Percentiles rank a stretch among this genome's conserved stretches.
Conservation (phyloP, 2,888 invertebrate species). For the Andrena camellia region DNA sequence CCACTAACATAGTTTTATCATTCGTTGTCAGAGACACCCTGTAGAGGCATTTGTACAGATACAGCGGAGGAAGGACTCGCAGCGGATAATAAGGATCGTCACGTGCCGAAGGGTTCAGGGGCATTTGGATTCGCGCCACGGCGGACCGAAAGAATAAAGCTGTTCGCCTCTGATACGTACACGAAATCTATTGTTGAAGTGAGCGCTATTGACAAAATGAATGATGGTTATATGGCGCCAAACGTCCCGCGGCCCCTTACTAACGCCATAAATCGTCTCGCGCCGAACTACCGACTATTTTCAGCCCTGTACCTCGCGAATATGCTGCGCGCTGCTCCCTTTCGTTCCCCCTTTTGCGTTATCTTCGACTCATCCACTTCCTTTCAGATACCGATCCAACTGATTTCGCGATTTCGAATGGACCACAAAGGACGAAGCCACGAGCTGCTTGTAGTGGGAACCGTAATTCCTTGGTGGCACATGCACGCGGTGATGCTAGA, state of each 20-base stretch:
- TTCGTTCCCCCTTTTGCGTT: slow-evolving; percentile 43
- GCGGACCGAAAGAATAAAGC: slow-evolving; percentile 79
- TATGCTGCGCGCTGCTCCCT: slow-evolving; percentile 56
- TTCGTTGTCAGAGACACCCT: slow-evolving; percentile 5
- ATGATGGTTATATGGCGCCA: slow-evolving; percentile 81
- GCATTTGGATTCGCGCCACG: slow-evolving; percentile 78
- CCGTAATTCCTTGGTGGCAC: background rate
- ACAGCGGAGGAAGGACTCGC: slow-evolving; percentile 26
- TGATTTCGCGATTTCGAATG: slow-evolving; percentile 45
- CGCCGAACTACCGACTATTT: slow-evolving; percentile 63
- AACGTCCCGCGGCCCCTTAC: slow-evolving; percentile 73
- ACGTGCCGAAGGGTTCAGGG: slow-evolving; percentile 53
- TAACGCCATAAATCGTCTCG: slow-evolving; percentile 79
- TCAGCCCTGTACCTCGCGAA: slow-evolving; percentile 65
- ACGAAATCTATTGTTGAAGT: slow-evolving; percentile 77
- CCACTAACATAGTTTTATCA: background rate
- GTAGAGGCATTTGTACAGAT: slow-evolving; percentile 27
- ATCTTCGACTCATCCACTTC: slow-evolving; percentile 49
- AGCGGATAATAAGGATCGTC: slow-evolving; percentile 70
- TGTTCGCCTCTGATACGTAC: slow-evolving; percentile 77
- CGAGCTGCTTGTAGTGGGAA: background rate
- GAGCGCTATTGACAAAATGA: slow-evolving; percentile 82
- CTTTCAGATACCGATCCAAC: slow-evolving; percentile 63
- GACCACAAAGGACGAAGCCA: slow-evolving; percentile 7
- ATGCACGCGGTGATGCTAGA: too few species aligned